Percentiles rank a stretch among this genome's conserved stretches.
These are phyloP conservation scores for Thunnus maccoyii DNA, from an alignment of 2,113 vertebrate species.

Conservation along the genomic window DNA sequence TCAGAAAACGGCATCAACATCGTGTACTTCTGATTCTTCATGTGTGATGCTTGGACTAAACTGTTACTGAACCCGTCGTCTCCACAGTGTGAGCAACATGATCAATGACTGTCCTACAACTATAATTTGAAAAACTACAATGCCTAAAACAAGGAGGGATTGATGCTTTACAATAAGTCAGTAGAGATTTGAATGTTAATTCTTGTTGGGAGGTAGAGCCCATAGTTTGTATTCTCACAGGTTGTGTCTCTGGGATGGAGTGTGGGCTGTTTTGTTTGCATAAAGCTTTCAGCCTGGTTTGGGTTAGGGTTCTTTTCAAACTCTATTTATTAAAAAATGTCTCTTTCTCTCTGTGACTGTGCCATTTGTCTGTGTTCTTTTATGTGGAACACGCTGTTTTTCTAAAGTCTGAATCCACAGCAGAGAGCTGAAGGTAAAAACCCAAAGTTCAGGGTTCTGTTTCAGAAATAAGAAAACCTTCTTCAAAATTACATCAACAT, in stretches of 20 bases:
- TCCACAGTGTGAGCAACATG: not conserved
- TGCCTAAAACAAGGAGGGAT: too few relatives aligned
- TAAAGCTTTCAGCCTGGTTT: not conserved
- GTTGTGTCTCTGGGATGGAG: too few relatives aligned
- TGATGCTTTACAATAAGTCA: too few relatives aligned
- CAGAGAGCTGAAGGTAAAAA: not conserved
- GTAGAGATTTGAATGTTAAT: too few relatives aligned
- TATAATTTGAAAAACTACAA: not conserved
- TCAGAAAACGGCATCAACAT: not conserved
- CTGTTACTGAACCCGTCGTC: not conserved
- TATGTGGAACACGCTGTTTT: not conserved
- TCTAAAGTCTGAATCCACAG: not conserved
- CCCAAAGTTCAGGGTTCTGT: not conserved
- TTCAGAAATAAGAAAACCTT: too few relatives aligned
- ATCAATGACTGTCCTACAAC: too few relatives aligned
- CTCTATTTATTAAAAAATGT: too few relatives aligned
- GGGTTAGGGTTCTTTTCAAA: not conserved
- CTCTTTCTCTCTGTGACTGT: not conserved
- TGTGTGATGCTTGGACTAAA: not conserved
- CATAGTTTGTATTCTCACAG: too few relatives aligned
- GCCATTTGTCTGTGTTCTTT: not conserved
- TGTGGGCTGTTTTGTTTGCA: not conserved
- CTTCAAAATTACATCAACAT: too few relatives aligned
- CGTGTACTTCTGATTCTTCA: not conserved
- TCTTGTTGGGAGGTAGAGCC: too few relatives aligned